Base-by-base conservation (phyloP, 2,888 invertebrate genomes). In the Tinea semifulvella region DNA sequence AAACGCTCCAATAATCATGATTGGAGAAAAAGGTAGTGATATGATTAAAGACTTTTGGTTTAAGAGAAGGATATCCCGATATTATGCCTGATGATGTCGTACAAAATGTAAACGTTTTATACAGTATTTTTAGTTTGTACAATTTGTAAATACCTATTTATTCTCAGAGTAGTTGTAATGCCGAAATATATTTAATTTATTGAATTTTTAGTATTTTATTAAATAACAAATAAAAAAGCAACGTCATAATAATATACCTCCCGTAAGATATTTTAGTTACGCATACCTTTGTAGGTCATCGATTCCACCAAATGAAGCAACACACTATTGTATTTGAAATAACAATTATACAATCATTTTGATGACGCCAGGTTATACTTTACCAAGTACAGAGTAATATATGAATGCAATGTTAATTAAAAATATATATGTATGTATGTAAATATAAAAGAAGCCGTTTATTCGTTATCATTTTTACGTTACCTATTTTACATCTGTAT, bases 21-120 rank as follows among this genome's bases (percentile, higher is more conserved):
- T 95, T 39, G 95, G 88, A 0, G 95, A 95, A 62, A 95, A 94
- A 63, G 94, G 91, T 0, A 85, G 94, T 7, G 94, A 95, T 59
- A 84, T 95, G 85, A 90, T 95, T 42, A 94, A 93, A 61, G 88
- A 91, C 53, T 89, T 85, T 60, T 94, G 93, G 93, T 67, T 89
- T 46, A 88, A 87, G 51, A 76, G 84, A 49, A 65, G 81, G 58
- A 76, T 57, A 43, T 76, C 76, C 5, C 65, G 73, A 54, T 76
- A 76, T 53, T 79, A 77, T 47, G 61, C 63, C 46, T 75, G 58
- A 62, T 47, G 39, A 22, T 65, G 42, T 49, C 45, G 61, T 62
- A 64, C 59, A 61, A 61, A 58, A 31, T 22, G 47, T 40, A 13
- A 20, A 22, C 10, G 22, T 18, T 40, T 22, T 40, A 22, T 22